A percentile compares a stretch with the other conserved stretches of the same genome.
phyloP scores from a whole-genome alignment of 2,888 invertebrate genomes.

The Nephrocerus scutellatus region DNA sequence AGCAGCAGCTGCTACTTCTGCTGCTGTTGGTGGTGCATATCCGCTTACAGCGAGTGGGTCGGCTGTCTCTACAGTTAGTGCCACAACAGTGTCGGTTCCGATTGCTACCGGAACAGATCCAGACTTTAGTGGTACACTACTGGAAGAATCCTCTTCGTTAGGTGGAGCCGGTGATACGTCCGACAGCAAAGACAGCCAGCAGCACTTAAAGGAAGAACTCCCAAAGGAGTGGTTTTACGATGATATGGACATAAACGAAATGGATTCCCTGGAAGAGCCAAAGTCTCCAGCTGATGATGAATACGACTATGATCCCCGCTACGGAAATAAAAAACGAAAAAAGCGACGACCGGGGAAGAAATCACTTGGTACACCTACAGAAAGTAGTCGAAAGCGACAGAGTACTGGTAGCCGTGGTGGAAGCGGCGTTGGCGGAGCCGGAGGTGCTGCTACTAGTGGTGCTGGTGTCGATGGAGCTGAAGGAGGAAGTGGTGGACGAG shows the following conservation, averaged over 20 bases:
- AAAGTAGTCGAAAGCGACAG: constrained; percentile 24
- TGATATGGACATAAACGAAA: constrained; percentile 82
- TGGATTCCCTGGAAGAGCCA: constrained; percentile 84
- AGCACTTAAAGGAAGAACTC: constrained; percentile 63
- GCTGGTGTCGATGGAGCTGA: constrained; percentile 19
- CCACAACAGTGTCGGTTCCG: too few relatives aligned
- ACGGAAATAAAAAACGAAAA: constrained; percentile 47
- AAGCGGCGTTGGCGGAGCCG: constrained; percentile 29
- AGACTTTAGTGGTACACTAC: constrained; percentile 43
- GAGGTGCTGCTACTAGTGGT: constrained; percentile 8
- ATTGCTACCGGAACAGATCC: constrained; percentile 28
- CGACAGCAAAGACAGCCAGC: constrained; percentile 74
- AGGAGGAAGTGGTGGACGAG: constrained; percentile 26
- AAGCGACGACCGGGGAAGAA: constrained; percentile 45
- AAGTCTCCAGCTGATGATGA: constrained; percentile 89
- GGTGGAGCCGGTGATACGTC: constrained; percentile 49
- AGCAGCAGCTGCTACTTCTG: constrained; percentile 23
- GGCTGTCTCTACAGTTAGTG: constrained; percentile 27
- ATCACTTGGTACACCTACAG: constrained; percentile 26
- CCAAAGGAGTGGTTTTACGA: constrained; percentile 87
- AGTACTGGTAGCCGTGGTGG: constrained; percentile 36
- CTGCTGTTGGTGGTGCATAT: constrained; percentile 27
- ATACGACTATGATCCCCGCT: constrained; percentile 71
- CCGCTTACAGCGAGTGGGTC: constrained; percentile 24
- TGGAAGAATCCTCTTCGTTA: constrained; percentile 46